These are phyloP conservation scores for Dendroctonus ponderosae DNA, from an alignment of 1,140 invertebrate species.

Conservation along the genomic window DNA sequence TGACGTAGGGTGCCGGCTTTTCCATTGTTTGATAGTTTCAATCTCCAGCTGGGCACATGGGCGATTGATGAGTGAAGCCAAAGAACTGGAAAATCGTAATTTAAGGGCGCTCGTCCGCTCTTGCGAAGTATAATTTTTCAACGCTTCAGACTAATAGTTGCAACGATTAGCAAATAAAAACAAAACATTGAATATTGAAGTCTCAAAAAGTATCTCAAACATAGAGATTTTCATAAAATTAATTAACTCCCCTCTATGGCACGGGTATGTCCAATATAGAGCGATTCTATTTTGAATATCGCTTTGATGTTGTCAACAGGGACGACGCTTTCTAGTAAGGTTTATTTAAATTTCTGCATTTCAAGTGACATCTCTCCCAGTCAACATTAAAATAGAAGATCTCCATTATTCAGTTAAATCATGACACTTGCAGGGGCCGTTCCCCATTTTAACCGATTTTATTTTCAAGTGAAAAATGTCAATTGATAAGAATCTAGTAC, in stretches of 20 bases:
- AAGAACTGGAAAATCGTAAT: slow-evolving; percentile 9
- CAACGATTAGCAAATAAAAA: too few species aligned
- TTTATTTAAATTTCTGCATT: slow-evolving; percentile 6
- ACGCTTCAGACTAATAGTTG: neutral
- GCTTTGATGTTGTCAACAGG: too few species aligned
- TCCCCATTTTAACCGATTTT: too few species aligned
- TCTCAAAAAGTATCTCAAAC: too few species aligned
- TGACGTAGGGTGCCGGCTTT: neutral
- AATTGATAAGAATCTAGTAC: too few species aligned
- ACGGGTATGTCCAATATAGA: too few species aligned
- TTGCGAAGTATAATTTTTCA: slow-evolving; percentile 4
- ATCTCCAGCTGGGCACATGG: slow-evolving; percentile 2
- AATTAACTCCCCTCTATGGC: too few species aligned
- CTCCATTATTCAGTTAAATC: slow-evolving; percentile 7
- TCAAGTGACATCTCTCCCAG: slow-evolving; percentile 10
- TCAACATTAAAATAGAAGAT: slow-evolving; percentile 7
- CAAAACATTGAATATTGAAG: too few species aligned
- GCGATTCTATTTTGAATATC: too few species aligned
- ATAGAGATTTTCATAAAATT: too few species aligned
- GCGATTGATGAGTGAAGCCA: slow-evolving; percentile 10
- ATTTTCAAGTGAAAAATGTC: too few species aligned
- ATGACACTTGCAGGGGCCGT: neutral
- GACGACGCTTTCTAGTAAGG: neutral
- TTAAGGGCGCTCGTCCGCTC: neutral
- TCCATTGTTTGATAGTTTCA: slow-evolving; percentile 4